Evolutionary conservation across 2,797 vertebrate species (phyloP), one percentile per base, ranked within the genome.

Genomic region (Falco novaeseelandiae): DNA sequence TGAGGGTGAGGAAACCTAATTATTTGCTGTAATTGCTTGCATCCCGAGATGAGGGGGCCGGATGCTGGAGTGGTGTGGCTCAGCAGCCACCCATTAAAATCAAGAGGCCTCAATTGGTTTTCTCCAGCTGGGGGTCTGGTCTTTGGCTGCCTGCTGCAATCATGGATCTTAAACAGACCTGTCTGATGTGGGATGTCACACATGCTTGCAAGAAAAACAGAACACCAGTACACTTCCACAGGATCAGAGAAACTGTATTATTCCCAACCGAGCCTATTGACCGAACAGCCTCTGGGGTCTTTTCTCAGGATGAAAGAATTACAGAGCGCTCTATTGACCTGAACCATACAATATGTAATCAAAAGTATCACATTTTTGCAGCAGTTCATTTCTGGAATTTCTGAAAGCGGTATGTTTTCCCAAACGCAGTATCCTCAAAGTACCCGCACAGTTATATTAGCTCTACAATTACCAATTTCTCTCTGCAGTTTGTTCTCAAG

Each of bases 231-330:
- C 14, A 61, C 70, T 92, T 96, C 65, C 93, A 89, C 16, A 85
- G 86, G 90, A 82, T 97, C 81, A 83, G 89, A 95, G 91, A 77
- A 97, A 92, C 84, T 77, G 38, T 76, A 63, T 95, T 94, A 85
- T 82, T 96, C 96, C 86, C 83, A 94, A 63, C 7, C 3, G 74
- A 51, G 14, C 34, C 49, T 74, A 30, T 29, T 62, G 58, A 42
- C 70, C 83, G 59, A 95, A 61, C 23, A 72, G 25, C 42, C 51
- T 87, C 73, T 40, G 46, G 59, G 27, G 38, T 73, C 65, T 83
- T 86, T 84, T 57, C 62, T 69, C 48, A 70, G 79, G 55, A 80
- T 29, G 9, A 83, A 88, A 82, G 66, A 74, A 67, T 66, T 52
- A 49, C 59, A 78, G 52, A 63, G 44, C 21, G 17, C 12, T 3